Base-by-base conservation (phyloP, 2,888 invertebrate species). In the Halictus ligatus region DNA sequence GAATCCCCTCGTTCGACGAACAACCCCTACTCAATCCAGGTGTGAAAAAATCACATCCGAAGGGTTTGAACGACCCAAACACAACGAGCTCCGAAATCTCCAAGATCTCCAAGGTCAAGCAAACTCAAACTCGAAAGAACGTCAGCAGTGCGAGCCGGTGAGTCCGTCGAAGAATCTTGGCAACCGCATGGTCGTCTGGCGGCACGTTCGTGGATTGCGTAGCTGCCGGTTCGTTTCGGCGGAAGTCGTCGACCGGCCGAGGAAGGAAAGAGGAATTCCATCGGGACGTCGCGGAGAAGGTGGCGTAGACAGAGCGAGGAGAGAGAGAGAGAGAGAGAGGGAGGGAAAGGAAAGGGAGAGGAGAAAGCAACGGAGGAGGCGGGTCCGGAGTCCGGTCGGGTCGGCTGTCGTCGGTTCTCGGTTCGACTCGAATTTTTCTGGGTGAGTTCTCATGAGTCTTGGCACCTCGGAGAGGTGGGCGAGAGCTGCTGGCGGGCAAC, bases 381-480 rank as follows among this genome's bases (percentile, higher is more conserved):
- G 50, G 46, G 73, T 67, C 80, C 48, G 58, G 58, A n/a, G n/a
- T 58, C 58, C 12, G 58, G 58, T 58, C 58, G n/a, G 58, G 58
- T 58, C 73, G 80, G 64, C 80, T 69, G 84, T 80, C 85, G 90
- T 87, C 87, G 83, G 81, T 73, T 80, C 84, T 80, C 76, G 89
- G 84, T 88, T 87, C 87, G 90, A 85, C 81, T 86, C 81, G 88
- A 91, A 91, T 91, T 91, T 91, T 91, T 91, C 90, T 88, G 91
- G 88, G 87, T 89, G 91, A 91, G 88, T 91, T 91, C 90, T 91
- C 89, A 89, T 85, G 91, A 91, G 91, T 89, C 87, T 91, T 90
- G 90, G 91, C 91, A 91, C 90, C 91, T 91, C 89, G 89, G 89
- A 88, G 91, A 89, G 92, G 92, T 89, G 91, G 89, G 91, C 87